phyloP scores from a whole-genome alignment of 2,888 invertebrate genomes.

The Drosophila imparisetae region DNA sequence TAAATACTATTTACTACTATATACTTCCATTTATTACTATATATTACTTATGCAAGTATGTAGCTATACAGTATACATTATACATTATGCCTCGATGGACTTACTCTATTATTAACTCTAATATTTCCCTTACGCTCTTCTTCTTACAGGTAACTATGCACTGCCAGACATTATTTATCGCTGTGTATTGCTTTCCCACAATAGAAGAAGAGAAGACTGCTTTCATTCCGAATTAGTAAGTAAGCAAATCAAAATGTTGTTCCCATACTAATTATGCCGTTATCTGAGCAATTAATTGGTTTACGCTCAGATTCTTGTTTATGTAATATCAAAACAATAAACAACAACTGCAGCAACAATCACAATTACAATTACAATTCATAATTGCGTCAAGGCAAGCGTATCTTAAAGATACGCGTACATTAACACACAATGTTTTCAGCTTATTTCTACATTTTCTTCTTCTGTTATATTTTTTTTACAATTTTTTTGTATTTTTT shows the following conservation, averaged over 20 bases:
- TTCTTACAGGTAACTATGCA: conserved; percentile 65
- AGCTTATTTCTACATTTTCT: conserved; percentile 11
- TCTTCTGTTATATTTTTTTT: neutral
- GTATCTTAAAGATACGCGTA: conserved; percentile 63
- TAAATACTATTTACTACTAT: neutral
- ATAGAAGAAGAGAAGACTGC: neutral
- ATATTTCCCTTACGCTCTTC: conserved; percentile 1
- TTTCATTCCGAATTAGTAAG: conserved; percentile 47
- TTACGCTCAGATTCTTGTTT: conserved; percentile 29
- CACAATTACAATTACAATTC: conserved; percentile 30
- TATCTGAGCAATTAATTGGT: conserved; percentile 56
- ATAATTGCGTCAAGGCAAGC: conserved; percentile 69
- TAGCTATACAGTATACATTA: neutral
- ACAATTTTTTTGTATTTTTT: neutral
- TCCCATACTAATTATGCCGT: conserved; percentile 48
- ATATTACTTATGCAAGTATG: neutral
- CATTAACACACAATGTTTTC: conserved; percentile 41
- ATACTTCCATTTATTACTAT: neutral
- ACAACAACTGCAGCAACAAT: conserved; percentile 1
- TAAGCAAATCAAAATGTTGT: conserved; percentile 12
- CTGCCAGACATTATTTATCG: neutral
- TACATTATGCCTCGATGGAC: neutral
- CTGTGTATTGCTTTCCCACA: conserved; percentile 33
- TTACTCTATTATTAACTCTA: neutral
- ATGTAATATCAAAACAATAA: conserved; percentile 20